These are phyloP conservation scores for Agapostemon virescens DNA, from an alignment of 2,888 invertebrate species.

Conservation along the genomic window DNA sequence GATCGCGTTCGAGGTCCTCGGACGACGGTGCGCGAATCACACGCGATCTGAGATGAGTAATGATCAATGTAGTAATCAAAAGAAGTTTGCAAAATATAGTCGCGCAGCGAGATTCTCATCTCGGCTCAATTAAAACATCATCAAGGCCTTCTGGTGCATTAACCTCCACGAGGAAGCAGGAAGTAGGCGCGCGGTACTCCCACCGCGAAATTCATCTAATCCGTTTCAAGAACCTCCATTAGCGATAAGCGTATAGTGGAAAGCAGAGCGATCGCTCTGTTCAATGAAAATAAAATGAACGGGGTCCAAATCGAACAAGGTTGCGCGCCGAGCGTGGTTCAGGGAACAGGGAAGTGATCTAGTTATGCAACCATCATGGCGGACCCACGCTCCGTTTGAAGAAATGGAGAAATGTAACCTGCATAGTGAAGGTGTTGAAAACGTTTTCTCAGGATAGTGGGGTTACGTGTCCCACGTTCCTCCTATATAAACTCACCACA, in stretches of 20 bases:
- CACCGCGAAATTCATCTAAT: not conserved
- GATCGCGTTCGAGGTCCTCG: too few relatives aligned
- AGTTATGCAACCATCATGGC: slow-evolving; percentile 43
- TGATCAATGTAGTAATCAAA: not conserved
- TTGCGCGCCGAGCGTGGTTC: not conserved
- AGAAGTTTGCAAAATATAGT: not conserved
- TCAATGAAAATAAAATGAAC: slow-evolving; percentile 17
- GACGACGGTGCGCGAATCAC: not conserved
- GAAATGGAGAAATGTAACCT: slow-evolving; percentile 36
- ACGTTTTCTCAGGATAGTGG: slow-evolving; percentile 62
- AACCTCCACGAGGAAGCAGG: slow-evolving; percentile 31
- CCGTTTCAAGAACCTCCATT: not conserved
- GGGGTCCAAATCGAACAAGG: not conserved
- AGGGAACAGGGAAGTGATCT: slow-evolving; percentile 35
- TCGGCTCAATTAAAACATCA: not conserved
- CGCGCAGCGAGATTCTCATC: not conserved
- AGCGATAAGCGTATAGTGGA: not conserved
- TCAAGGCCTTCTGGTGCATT: slow-evolving; percentile 1
- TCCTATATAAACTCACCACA: slow-evolving; percentile 65
- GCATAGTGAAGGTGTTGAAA: slow-evolving; percentile 62
- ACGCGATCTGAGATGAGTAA: not conserved
- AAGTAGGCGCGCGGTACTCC: slow-evolving; percentile 5
- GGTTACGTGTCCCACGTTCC: slow-evolving; percentile 47
- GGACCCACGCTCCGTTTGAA: not conserved
- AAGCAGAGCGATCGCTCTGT: not conserved